These are phyloP conservation scores for Hoplias malabaricus DNA, from an alignment of 2,113 vertebrate species.

Conservation along the genomic window DNA sequence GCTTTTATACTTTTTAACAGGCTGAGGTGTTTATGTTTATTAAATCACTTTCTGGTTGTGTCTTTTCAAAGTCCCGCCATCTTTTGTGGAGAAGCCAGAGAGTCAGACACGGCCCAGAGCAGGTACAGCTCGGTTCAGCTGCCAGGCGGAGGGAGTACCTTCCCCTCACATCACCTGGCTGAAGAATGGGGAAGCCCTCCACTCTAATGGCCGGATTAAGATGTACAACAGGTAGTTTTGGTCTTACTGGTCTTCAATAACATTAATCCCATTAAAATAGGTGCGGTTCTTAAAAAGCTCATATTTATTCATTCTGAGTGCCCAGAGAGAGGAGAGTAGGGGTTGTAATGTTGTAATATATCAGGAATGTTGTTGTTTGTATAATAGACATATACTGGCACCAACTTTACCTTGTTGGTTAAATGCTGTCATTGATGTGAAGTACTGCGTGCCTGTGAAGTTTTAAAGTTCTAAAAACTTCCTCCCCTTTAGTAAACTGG, in stretches of 20 bases:
- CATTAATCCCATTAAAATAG: no score
- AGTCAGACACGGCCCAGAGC: constrained; percentile 94
- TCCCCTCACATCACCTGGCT: constrained; percentile 89
- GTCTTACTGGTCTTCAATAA: neutral
- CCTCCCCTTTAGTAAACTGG: constrained; percentile 82
- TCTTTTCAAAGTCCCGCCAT: constrained; percentile 81
- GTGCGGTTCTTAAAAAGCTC: no score
- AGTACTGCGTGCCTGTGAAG: neutral
- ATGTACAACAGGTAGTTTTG: constrained; percentile 90
- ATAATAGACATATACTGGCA: no score
- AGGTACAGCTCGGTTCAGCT: constrained; percentile 93
- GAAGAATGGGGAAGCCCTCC: constrained; percentile 90
- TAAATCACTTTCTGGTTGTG: constrained; percentile 18
- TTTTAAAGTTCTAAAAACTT: neutral
- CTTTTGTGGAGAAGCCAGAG: constrained; percentile 90
- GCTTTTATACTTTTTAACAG: neutral
- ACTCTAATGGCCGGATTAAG: constrained; percentile 95
- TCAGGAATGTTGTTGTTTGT: no score
- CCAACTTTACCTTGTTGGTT: no score
- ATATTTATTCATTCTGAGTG: no score
- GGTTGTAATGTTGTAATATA: no score
- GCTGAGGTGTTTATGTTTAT: neutral
- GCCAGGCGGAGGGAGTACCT: constrained; percentile 90
- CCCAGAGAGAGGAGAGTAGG: no score
- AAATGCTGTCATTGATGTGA: no score